Evolutionary conservation across 2,113 vertebrate species (phyloP).

Genomic region (Pogona vitticeps): DNA sequence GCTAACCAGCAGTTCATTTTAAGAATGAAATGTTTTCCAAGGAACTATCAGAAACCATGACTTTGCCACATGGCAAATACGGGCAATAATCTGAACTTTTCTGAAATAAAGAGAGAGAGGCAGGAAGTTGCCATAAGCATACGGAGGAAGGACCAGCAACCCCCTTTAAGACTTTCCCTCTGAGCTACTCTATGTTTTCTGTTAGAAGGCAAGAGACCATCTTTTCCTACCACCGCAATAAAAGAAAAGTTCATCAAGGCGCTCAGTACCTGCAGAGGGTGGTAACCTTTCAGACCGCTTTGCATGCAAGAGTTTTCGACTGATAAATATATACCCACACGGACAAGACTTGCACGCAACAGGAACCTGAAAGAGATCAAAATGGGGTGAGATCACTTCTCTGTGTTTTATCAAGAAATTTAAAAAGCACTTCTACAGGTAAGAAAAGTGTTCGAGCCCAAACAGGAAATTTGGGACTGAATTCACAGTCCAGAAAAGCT

Average conservation of each 20-base stretch:
- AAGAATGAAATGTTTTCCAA: no score
- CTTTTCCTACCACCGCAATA: background rate
- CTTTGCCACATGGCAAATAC: background rate
- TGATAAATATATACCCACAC: conserved; percentile 97
- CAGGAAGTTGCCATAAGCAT: background rate
- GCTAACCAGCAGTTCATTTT: no score
- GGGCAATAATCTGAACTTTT: background rate
- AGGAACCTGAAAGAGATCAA: conserved; percentile 83
- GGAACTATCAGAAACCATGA: background rate
- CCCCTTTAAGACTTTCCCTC: background rate
- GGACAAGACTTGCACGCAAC: conserved; percentile 98
- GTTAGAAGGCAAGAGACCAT: background rate
- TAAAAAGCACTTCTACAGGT: background rate
- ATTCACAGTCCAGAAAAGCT: background rate
- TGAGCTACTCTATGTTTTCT: background rate
- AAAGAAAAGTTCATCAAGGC: background rate
- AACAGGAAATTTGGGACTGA: background rate
- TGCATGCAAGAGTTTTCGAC: conserved; percentile 94
- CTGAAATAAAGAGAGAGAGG: background rate
- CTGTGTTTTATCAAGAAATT: background rate
- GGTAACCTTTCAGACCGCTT: conserved; percentile 87
- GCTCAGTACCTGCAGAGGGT: conserved; percentile 82
- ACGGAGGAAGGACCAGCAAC: background rate
- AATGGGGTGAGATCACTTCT: background rate
- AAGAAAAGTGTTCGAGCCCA: background rate